A percentile compares a stretch with the other conserved stretches of the same genome.
Evolutionary conservation across 2,888 invertebrate species (phyloP).

Genomic region (Acronicta alni): DNA sequence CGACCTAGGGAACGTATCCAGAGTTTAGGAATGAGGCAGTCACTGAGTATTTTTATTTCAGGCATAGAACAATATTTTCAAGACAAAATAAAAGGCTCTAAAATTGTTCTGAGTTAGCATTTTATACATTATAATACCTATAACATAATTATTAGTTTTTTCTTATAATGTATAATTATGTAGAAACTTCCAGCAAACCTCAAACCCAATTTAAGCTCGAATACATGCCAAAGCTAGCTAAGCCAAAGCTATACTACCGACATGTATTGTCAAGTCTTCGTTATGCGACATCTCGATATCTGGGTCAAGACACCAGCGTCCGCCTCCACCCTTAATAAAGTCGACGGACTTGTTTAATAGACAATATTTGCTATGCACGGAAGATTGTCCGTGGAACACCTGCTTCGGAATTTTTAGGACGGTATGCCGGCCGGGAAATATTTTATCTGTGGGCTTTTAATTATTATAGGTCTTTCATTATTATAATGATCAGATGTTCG

Average conservation of each 20-base stretch:
- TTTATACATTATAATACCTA: too few species aligned
- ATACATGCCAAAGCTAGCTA: background rate
- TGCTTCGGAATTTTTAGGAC: constrained; percentile 24
- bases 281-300: constrained; percentile 42
- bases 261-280: constrained; percentile 42
- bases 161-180: too few species aligned
- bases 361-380: constrained; percentile 58
- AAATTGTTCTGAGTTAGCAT: too few species aligned
- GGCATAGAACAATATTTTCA: too few species aligned
- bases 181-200: too few species aligned
- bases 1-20: too few species aligned
- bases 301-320: constrained; percentile 50
- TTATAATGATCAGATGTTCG: too few species aligned
- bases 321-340: constrained; percentile 52
- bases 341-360: constrained; percentile 50
- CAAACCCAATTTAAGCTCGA: background rate
- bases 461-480: too few species aligned
- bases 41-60: too few species aligned
- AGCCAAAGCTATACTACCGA: constrained; percentile 1
- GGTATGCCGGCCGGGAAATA: background rate
- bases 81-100: too few species aligned
- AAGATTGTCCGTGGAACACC: constrained; percentile 33
- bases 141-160: too few species aligned
- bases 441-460: constrained; percentile 1
- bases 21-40: too few species aligned